Base-by-base conservation (phyloP, 1,140 invertebrate genomes). In the Drosophila pectinifera region DNA sequence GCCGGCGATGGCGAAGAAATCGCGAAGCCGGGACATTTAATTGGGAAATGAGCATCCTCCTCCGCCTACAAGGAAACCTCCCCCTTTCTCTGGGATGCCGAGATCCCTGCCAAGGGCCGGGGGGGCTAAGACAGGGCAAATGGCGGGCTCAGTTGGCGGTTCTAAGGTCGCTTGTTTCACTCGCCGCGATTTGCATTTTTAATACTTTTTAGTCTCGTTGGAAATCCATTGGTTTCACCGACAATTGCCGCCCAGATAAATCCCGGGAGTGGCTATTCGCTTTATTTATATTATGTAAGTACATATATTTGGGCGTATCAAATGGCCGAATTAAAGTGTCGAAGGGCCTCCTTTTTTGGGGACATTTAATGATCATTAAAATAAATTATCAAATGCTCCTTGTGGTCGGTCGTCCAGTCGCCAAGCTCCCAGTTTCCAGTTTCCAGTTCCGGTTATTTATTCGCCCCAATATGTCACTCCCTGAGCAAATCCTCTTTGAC, bases 161-260 rank as follows among this genome's bases (percentile, higher is more conserved):
- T 74, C 51, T 74, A 73, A 73, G 69, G 77, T 65, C 69, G 57
- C 69, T 73, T 73, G 70, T 73, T 80, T 62, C 58, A 64, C 31
- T 51, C 77, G 68, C 69, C 73, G 65, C 64, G 79, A 83, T 83
- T 83, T 83, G 76, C 78, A 83, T 80, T 78, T 83, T 81, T 70
- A 83, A 78, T 63, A 73, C 74, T 54, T 51, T 64, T 58, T 45
- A 63, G 70, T 64, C 57, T 58, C 57, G 61, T 48, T 42, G 55
- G 56, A 59, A 73, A 81, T 80, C 67, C 67, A 81, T 77, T 78
- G 72, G 72, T 62, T 67, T 72, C 57, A 67, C 54, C 77, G 43
- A 51, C 72, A 62, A 61, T 65, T 65, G 42, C 76, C 31, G 16
- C 48, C 62, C 48, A 70, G 65, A 57, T 72, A 57, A 70, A 70